These are phyloP conservation scores for Brachyopa scutellaris DNA, from an alignment of 2,888 invertebrate genomes.

Conservation along the genomic window DNA sequence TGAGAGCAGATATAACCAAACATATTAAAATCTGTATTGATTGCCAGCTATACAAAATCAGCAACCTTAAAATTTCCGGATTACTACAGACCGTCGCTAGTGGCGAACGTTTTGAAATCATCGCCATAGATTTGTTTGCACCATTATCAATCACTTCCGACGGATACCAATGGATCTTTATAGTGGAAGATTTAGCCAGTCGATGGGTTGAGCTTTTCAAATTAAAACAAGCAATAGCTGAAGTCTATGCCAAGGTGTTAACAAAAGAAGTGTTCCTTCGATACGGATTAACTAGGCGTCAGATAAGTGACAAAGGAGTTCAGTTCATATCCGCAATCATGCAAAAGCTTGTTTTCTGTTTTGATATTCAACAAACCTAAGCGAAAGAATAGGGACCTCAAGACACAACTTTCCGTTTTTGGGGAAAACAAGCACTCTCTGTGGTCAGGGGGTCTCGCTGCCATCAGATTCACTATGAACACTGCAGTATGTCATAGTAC, in stretches of 20 bases:
- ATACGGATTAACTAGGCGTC: constrained; percentile 76
- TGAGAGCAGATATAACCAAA: constrained; percentile 17
- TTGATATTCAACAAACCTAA: constrained; percentile 57
- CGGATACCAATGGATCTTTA: constrained; percentile 74
- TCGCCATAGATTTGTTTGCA: constrained; percentile 63
- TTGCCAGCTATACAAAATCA: constrained; percentile 56
- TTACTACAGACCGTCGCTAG: constrained; percentile 62
- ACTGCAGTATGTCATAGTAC: constrained; percentile 5
- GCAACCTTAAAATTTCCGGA: constrained; percentile 61
- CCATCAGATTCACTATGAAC: constrained; percentile 26
- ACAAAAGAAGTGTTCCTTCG: constrained; percentile 77
- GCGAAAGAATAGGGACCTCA: constrained; percentile 46
- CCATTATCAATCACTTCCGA: constrained; percentile 41
- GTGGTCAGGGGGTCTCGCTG: constrained; percentile 1
- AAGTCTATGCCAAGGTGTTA: constrained; percentile 74
- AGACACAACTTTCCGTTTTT: constrained; percentile 4
- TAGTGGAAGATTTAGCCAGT: constrained; percentile 74
- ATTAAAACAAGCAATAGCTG: constrained; percentile 74
- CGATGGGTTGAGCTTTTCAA: constrained; percentile 76
- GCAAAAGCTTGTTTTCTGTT: constrained; percentile 74
- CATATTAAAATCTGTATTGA: constrained; percentile 30
- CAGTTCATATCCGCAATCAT: constrained; percentile 77
- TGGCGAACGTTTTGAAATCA: constrained; percentile 63
- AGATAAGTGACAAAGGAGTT: constrained; percentile 78
- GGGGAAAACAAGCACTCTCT: background rate